Base-by-base conservation (phyloP, 1,140 invertebrate genomes). In the Monomorium pharaonis region DNA sequence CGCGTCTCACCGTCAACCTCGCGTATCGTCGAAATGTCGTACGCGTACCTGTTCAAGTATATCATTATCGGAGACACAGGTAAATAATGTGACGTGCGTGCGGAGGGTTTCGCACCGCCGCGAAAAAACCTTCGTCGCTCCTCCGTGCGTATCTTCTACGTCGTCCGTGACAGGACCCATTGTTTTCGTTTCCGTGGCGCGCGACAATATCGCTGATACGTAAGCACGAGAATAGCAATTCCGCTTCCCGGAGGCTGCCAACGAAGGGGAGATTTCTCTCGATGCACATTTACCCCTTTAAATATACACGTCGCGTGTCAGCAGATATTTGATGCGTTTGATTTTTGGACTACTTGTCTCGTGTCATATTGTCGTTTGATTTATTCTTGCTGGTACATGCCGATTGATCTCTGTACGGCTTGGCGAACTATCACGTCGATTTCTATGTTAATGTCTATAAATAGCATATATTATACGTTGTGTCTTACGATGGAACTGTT, bases 41-140 rank as follows among this genome's bases (percentile, higher is more conserved):
- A 99, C 97, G 99, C 99, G 69, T 99, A 99, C 96, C 97, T 99
- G 89, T 99, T 99, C 95, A 99, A 99, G 96, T 99, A 99, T 95
- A 99, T 99, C 93, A 99, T 99, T 92, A 99, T 99, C 95, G 99
- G 99, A 78, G 99, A 99, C 95, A 99, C 99, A 96, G 99, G 99
- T 99, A 96, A 96, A 95, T 90, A 65, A 18, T 6, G 14, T 10
- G 18, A 51, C 27, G 16, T 85, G 67, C 62, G 83, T 5, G 0
- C 69, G 24, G 0, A 16, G n/a, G n/a, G n/a, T n/a, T n/a, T n/a
- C n/a, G 37, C 4, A 56, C 24, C n/a, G 33, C 27, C 30, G n/a
- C 24, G 74, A 63, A 70, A 75, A 62, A n/a, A 49, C 30, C n/a
- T 72, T 84, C 37, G 44, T 74, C 54, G 9, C 37, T 63, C n/a